A percentile compares a stretch with the other conserved stretches of the same genome.
Conservation (phyloP, 2,888 invertebrate species). For the Patella pellucida region DNA sequence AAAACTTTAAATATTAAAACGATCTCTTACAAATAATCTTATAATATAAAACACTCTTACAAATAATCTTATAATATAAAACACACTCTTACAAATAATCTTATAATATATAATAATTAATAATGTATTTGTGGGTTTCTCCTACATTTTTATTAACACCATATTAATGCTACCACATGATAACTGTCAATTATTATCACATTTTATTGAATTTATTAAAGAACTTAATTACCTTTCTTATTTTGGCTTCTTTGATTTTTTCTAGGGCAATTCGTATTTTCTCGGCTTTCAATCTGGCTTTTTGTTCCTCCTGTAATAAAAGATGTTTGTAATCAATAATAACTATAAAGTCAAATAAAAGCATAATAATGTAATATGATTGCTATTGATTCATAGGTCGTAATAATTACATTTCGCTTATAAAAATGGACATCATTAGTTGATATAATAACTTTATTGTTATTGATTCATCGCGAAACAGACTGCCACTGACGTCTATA, state of each 20-base stretch:
- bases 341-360: background rate
- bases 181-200: too few relatives aligned
- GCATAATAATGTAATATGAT: too few relatives aligned
- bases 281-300: constrained; percentile 82
- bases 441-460: too few relatives aligned
- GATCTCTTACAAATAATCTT: too few relatives aligned
- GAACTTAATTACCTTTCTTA: constrained; percentile 78
- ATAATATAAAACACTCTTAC: background rate
- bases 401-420: too few relatives aligned
- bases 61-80: background rate
- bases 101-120: background rate
- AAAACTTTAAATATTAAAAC: too few relatives aligned
- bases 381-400: too few relatives aligned
- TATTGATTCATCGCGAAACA: too few relatives aligned
- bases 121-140: background rate
- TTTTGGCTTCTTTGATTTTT: constrained; percentile 95
- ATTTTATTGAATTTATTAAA: background rate
- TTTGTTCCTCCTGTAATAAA: constrained; percentile 76
- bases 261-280: constrained; percentile 96
- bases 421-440: too few relatives aligned
- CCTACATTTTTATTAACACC: background rate
- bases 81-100: background rate
- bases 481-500: too few relatives aligned
- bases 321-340: constrained; percentile 9
- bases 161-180: background rate